Evolutionary conservation across 35 echinoderm and acorn worm species (phyloP), one percentile per base, ranked within the genome.

Genomic region (Anneissia japonica): DNA sequence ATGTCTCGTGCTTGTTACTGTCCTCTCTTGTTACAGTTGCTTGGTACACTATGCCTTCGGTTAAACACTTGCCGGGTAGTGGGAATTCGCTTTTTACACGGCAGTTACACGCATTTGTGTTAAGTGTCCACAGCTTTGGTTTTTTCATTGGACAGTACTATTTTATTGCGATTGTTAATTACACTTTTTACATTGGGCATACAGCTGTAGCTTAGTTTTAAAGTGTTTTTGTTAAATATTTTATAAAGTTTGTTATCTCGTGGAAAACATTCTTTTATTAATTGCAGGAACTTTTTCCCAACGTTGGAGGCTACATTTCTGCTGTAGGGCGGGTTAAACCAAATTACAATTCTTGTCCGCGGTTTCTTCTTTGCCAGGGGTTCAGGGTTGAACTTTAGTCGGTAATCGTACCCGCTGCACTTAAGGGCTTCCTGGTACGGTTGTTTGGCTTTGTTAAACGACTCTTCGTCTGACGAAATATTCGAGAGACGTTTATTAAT

Each of bases 151-250:
- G 9, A 6, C 34, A 81, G 31, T 39, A 38, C 11, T 4, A 37
- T 5, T 81, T 81, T 81, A n/a, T 81, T 81, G 28, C 40, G 79
- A 16, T 3, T 10, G 40, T 35, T 37, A 19, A 39, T 81, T 10
- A 40, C 23, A 39, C 36, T 81, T 38, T 81, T 81, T 3, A 81
- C 30, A 30, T 81, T 81, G 17, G 79, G 79, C 37, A 81, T 81
- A 81, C 79, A 81, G 40, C 79, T 37, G 37, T 81, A 81, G 4
- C 79, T 81, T 9, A 35, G 79, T 81, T 81, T 81, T 29, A 81
- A 9, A 7, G 79, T 81, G 79, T 81, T 81, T n/a, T 9, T 39
- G 23, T 81, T 81, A n/a, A 35, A 10, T 39, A 81, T 81, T 40
- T 39, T 81, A 12, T 30, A 11, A 26, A 81, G 36, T 14, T 81